Base-by-base conservation (phyloP, 1,140 invertebrate genomes). In the Palaemon carinicauda region DNA sequence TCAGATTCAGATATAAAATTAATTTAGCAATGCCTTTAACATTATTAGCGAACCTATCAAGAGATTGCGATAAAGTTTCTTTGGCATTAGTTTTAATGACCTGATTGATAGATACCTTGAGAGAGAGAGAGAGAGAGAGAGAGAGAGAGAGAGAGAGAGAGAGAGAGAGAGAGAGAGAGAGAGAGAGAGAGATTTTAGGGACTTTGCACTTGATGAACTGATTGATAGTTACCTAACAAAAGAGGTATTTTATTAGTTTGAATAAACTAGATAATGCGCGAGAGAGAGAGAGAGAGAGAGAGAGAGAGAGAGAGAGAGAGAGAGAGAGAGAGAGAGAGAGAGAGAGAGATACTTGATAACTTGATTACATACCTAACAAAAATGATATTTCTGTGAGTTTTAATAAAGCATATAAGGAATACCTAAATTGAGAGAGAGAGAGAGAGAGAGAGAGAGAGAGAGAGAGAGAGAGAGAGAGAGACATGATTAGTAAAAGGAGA, bases 371-470 rank as follows among this genome's bases (percentile, higher is more conserved):
- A 9, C 2, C 17, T 33, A 75, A 17, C 14, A 17, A 17, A 29
- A 31, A 15, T 60, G 78, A 80, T n/a, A n/a, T n/a, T n/a, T n/a
- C n/a, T n/a, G n/a, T n/a, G n/a, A n/a, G n/a, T n/a, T n/a, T n/a
- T n/a, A n/a, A n/a, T n/a, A n/a, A n/a, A n/a, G n/a, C n/a, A n/a
- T n/a, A n/a, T n/a, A n/a, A n/a, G n/a, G n/a, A n/a, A n/a, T n/a
- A n/a, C n/a, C n/a, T n/a, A n/a, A 31, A 80, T 52, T 33, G 54
- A 33, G 78, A 80, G 54, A 80, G 54, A 80, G 54, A 60, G 52
- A 81, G 33, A 69, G 33, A 69, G 33, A 71, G 56, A 81, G 56
- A 56, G 27, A 79, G 51, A 56, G 24, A 56, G 24, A 56, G 75
- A 29, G 56, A 29, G 52, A 56, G 24, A 54, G 21, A 79, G 52